Conservation (phyloP, 2,888 invertebrate genomes). For the Caenorhabditis macrosperma region DNA sequence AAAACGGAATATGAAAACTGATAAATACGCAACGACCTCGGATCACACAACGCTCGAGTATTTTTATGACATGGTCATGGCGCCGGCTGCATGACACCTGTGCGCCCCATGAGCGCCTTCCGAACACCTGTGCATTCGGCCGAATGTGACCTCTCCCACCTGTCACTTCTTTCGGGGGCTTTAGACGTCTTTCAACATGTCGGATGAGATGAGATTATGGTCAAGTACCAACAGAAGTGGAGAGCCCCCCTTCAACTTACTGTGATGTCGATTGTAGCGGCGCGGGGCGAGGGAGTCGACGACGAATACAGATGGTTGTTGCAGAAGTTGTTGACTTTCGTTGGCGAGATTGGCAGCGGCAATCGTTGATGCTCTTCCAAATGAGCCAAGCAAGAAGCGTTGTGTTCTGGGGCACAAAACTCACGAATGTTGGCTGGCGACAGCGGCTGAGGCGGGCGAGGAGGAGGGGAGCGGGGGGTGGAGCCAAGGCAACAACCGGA, state of each 20-base stretch:
- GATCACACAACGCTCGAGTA: background rate
- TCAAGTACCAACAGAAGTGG: constrained; percentile 35
- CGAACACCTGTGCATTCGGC: constrained; percentile 34
- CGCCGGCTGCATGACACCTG: constrained; percentile 56
- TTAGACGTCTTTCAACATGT: constrained; percentile 14
- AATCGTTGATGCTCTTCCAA: background rate
- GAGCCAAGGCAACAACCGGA: constrained; percentile 47
- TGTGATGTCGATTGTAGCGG: background rate
- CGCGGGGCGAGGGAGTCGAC: constrained; percentile 9
- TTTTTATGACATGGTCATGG: constrained; percentile 46
- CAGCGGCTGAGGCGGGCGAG: constrained; percentile 21
- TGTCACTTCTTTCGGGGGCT: constrained; percentile 29
- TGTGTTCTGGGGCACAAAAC: constrained; percentile 43
- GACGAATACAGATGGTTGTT: background rate
- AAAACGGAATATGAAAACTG: background rate
- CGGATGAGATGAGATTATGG: background rate
- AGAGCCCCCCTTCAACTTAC: background rate
- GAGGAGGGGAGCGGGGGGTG: constrained; percentile 45
- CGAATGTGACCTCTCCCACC: constrained; percentile 27
- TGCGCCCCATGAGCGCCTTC: background rate
- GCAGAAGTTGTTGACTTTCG: background rate
- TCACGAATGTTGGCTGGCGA: constrained; percentile 48
- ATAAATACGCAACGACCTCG: background rate
- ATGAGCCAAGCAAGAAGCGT: constrained; percentile 8
- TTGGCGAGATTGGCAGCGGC: background rate